Evolutionary conservation across 1,140 invertebrate species (phyloP).

Genomic region (Mercenaria mercenaria): DNA sequence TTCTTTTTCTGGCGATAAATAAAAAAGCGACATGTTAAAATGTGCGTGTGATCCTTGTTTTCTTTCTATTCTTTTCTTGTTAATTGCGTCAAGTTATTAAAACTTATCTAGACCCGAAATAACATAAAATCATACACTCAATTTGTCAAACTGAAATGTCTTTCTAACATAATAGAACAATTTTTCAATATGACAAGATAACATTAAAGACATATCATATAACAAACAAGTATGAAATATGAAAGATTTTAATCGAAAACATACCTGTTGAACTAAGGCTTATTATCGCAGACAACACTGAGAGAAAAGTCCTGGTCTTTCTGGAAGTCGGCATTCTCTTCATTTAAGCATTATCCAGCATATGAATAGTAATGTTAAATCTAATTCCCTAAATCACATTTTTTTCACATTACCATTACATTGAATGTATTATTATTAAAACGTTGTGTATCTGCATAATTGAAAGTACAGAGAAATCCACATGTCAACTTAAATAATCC

Average conservation of each 20-base stretch:
- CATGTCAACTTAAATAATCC: background rate
- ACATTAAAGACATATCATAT: slow-evolving; percentile 12
- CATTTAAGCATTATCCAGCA: background rate
- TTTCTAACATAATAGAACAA: background rate
- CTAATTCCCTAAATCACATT: background rate
- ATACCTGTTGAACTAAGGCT: slow-evolving; percentile 22
- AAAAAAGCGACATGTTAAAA: no score
- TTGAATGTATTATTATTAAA: no score
- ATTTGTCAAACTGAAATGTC: background rate
- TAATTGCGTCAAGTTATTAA: background rate
- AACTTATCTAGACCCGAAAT: background rate
- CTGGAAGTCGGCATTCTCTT: background rate
- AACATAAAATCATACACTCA: background rate
- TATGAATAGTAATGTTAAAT: background rate
- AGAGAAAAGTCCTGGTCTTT: background rate
- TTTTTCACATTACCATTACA: no score
- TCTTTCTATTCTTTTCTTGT: no score
- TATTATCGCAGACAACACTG: background rate
- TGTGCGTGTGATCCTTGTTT: no score
- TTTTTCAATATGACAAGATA: slow-evolving; percentile 2
- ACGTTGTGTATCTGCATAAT: no score
- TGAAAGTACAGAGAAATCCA: background rate
- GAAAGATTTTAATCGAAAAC: slow-evolving; percentile 1
- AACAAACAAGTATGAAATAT: slow-evolving; percentile 11
- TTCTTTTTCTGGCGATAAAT: no score